Percentiles rank a stretch among this genome's conserved stretches.
Evolutionary conservation across 2,113 vertebrate genomes (phyloP).

Genomic region (Dissostichus mawsoni): DNA sequence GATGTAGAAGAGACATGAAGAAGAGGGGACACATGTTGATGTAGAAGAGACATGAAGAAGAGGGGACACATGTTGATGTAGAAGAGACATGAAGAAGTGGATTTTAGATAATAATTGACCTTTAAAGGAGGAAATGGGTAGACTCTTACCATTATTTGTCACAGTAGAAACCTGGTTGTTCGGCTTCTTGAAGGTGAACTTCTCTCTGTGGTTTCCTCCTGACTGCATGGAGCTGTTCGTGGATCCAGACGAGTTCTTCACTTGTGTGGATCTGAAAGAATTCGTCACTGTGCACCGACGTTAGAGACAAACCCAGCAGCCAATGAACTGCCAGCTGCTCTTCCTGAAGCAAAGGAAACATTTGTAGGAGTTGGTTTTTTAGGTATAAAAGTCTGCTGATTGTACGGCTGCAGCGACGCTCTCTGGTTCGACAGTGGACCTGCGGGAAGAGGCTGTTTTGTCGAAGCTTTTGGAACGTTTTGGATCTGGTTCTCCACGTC

Average conservation of each 20-base stretch:
- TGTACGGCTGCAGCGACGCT: not conserved
- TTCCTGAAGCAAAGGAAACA: not conserved
- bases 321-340: not conserved
- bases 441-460: not conserved
- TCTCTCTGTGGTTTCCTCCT: no score
- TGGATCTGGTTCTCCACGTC: constrained; percentile 86
- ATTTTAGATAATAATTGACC: no score
- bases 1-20: no score
- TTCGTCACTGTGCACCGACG: not conserved
- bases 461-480: not conserved
- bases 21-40: no score
- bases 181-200: constrained; percentile 80
- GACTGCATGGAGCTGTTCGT: not conserved
- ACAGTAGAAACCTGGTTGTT: constrained; percentile 4
- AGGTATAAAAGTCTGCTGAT: not conserved
- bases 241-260: constrained; percentile 43
- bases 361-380: not conserved
- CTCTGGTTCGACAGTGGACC: not conserved
- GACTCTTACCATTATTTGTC: constrained; percentile 77
- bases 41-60: no score
- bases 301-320: not conserved
- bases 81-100: no score
- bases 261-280: constrained; percentile 63
- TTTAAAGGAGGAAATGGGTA: no score
- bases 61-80: no score